phyloP scores from a whole-genome alignment of 30 jellyfish, hydroid and myxozoan species.

The Nemopilema nomurai region DNA sequence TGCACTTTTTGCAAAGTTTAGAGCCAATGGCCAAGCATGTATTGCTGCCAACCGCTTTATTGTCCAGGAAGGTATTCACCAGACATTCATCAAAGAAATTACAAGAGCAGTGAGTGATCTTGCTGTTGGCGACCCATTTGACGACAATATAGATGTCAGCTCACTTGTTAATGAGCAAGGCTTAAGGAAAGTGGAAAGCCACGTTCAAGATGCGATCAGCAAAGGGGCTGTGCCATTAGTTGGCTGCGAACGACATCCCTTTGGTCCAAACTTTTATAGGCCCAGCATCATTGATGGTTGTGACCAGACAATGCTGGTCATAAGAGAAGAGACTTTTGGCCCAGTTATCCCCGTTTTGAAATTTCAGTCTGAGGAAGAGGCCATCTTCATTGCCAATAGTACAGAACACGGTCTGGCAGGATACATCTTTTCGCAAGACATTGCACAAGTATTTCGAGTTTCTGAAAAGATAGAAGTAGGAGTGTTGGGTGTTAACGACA shows the following conservation, averaged over 20 bases:
- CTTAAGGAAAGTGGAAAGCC: slow-evolving; percentile 37
- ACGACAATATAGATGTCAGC: not conserved
- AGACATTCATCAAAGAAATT: too few species aligned
- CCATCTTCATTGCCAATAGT: slow-evolving; percentile 38
- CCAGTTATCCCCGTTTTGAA: slow-evolving; percentile 61
- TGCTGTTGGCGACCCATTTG: slow-evolving; percentile 11
- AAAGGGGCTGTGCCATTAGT: slow-evolving; percentile 51
- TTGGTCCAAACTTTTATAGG: slow-evolving; percentile 44
- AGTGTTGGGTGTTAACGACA: slow-evolving; percentile 69
- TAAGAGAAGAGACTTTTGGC: slow-evolving; percentile 69
- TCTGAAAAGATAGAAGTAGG: slow-evolving; percentile 70
- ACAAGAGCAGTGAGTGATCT: too few species aligned
- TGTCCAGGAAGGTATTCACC: too few species aligned
- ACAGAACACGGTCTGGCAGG: slow-evolving; percentile 64
- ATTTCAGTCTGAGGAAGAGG: slow-evolving; percentile 63
- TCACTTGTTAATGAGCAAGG: slow-evolving; percentile 39
- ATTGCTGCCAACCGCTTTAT: slow-evolving; percentile 68
- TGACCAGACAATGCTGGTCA: slow-evolving; percentile 24
- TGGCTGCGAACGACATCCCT: slow-evolving; percentile 39
- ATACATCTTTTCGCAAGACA: slow-evolving; percentile 54
- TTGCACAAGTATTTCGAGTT: slow-evolving; percentile 49
- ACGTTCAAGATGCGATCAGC: slow-evolving; percentile 40
- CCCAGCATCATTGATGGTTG: slow-evolving; percentile 66
- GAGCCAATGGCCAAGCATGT: slow-evolving; percentile 88
- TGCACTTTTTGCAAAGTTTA: slow-evolving; percentile 65